Conservation (phyloP, 2,888 invertebrate genomes). For the Athalia cordata region DNA sequence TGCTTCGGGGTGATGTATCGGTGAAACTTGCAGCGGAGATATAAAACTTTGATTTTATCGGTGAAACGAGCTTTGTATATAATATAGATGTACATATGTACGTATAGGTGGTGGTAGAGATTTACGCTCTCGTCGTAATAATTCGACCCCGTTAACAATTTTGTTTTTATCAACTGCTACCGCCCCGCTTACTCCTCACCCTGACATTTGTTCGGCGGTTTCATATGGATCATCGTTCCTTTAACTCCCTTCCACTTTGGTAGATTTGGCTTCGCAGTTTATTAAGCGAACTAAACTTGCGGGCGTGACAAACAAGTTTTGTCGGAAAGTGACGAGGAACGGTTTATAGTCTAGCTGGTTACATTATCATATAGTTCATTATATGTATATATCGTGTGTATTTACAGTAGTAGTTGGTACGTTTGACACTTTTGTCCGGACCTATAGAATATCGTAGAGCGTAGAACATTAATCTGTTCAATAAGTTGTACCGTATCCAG, state of each 20-base stretch:
- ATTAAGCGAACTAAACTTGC: constrained; percentile 8
- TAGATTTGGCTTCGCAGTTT: background rate
- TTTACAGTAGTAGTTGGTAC: no score
- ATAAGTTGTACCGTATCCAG: background rate
- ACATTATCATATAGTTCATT: background rate
- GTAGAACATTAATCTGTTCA: background rate
- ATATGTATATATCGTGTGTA: no score
- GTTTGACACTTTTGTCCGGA: no score
- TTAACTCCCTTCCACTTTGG: background rate
- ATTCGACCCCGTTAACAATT: constrained; percentile 42
- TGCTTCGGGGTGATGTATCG: no score
- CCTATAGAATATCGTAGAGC: no score
- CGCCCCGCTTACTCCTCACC: background rate
- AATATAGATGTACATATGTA: background rate
- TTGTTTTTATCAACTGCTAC: constrained; percentile 32
- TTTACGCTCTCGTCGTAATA: background rate
- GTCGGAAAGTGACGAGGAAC: constrained; percentile 26
- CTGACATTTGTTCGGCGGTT: background rate
- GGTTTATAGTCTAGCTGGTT: background rate
- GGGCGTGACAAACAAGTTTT: constrained; percentile 37
- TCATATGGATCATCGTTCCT: background rate
- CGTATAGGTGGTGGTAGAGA: background rate
- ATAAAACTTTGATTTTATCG: background rate
- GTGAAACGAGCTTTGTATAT: background rate
- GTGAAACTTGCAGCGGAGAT: no score